Percentiles rank a stretch among this genome's conserved stretches.
These are phyloP conservation scores for Sesamia inferens DNA, from an alignment of 2,888 invertebrate species.

Conservation along the genomic window DNA sequence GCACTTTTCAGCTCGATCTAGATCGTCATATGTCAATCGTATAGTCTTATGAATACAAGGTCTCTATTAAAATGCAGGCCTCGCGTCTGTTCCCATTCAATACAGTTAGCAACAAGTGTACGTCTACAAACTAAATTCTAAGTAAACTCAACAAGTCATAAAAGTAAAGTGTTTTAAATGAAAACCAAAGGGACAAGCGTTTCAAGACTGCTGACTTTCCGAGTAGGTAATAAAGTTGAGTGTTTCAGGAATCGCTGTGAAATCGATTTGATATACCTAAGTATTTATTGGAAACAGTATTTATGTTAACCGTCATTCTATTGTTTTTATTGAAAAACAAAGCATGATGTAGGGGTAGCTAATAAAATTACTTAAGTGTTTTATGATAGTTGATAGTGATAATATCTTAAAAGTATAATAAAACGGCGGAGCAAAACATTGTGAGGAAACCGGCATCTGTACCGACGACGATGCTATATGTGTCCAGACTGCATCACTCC, in stretches of 20 bases:
- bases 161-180: constrained; percentile 19
- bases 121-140: constrained; percentile 4
- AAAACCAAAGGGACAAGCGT: constrained; percentile 23
- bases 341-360: background rate
- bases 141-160: background rate
- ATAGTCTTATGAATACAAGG: constrained; percentile 31
- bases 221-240: constrained; percentile 48
- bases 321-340: constrained; percentile 5
- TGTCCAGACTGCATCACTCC: no score
- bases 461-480: no score
- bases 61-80: constrained; percentile 43
- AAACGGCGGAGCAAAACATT: background rate
- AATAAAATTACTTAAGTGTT: constrained; percentile 21
- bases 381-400: background rate
- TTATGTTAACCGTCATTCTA: background rate
- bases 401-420: background rate
- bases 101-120: constrained; percentile 10
- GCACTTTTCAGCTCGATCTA: background rate
- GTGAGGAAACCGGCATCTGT: background rate
- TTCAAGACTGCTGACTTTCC: constrained; percentile 19
- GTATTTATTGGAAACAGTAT: background rate
- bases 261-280: constrained; percentile 10
- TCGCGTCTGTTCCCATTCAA: constrained; percentile 34
- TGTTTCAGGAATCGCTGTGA: constrained; percentile 39
- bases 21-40: background rate